These are phyloP conservation scores for Struthio camelus DNA, from an alignment of 2,113 vertebrate species.

Conservation along the genomic window DNA sequence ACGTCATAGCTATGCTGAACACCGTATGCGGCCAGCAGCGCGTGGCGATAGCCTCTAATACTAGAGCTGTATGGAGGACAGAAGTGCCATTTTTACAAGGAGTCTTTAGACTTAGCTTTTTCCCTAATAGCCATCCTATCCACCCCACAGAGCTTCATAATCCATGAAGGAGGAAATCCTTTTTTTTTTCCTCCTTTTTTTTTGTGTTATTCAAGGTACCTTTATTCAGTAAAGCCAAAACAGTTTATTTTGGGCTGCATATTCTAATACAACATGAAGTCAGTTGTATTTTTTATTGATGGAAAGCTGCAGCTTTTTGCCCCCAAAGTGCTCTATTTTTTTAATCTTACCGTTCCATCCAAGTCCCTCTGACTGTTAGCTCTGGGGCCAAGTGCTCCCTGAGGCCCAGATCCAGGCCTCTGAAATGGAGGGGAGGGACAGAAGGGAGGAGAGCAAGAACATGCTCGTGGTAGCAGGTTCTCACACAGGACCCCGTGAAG, in stretches of 20 bases:
- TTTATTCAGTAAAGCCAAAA: background rate
- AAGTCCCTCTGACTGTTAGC: no score
- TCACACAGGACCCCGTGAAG: no score
- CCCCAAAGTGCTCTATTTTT: background rate
- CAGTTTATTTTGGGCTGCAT: background rate
- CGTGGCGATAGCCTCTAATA: background rate
- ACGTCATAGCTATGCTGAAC: background rate
- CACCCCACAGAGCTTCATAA: background rate
- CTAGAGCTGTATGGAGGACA: background rate
- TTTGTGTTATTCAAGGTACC: background rate
- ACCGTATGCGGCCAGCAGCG: background rate
- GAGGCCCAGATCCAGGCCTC: no score
- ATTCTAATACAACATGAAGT: background rate
- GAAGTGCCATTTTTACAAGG: background rate
- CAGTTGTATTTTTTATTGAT: background rate
- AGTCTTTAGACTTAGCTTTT: background rate
- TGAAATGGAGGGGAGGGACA: no score
- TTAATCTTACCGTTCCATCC: background rate
- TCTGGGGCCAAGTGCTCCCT: no score
- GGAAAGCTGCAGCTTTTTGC: background rate
- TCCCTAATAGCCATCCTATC: background rate
- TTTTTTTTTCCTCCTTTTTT: background rate
- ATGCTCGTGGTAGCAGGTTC: no score
- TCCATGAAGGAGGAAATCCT: constrained; percentile 24
- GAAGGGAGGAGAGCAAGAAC: no score